Conservation (phyloP, 2,888 invertebrate species). For the Stenolophus ochropezus region DNA sequence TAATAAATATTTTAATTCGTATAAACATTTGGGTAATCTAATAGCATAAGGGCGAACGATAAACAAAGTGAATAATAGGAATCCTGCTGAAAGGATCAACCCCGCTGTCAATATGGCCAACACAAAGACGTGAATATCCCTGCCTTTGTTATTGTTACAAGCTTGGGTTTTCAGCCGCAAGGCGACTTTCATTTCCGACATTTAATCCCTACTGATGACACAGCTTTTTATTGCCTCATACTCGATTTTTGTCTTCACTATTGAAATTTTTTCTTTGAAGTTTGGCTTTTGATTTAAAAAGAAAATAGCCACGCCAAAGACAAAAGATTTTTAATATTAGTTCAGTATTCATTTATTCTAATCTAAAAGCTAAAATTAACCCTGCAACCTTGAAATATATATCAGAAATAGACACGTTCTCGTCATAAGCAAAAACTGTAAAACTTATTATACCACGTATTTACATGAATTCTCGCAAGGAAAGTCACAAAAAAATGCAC, state of each 20-base stretch:
- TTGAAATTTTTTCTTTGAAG: no score
- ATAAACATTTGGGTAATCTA: not conserved
- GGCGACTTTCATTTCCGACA: not conserved
- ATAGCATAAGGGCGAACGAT: not conserved
- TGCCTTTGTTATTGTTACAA: not conserved
- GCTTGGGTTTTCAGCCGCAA: not conserved
- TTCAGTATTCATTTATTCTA: no score
- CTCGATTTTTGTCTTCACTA: not conserved
- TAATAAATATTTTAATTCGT: not conserved
- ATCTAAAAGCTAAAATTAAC: no score
- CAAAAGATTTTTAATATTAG: no score
- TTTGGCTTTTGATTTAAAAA: no score
- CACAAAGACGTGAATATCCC: not conserved
- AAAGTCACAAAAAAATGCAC: no score
- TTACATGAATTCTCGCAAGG: no score
- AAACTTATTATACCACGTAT: no score
- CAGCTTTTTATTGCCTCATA: not conserved
- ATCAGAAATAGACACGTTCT: no score
- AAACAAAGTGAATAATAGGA: not conserved
- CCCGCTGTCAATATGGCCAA: not conserved
- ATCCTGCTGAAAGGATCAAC: not conserved
- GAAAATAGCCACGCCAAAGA: no score
- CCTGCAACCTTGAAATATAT: no score
- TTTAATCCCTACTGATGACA: constrained; percentile 2
- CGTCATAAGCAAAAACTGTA: no score